Conservation (phyloP, 2,113 vertebrate species). For the Craseonycteris thonglongyai region DNA sequence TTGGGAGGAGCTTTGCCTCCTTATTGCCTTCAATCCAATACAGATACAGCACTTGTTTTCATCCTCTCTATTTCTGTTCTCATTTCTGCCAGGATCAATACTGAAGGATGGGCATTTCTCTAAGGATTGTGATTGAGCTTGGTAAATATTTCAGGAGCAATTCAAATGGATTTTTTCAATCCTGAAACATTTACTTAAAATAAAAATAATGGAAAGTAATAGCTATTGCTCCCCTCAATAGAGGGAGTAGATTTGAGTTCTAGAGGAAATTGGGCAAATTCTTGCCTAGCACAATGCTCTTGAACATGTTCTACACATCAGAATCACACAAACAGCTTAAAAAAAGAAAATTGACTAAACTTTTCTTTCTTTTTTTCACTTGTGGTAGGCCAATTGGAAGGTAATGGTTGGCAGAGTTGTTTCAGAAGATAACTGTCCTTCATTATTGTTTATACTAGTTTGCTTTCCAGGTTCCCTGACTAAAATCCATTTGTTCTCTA, state of each 20-base stretch:
- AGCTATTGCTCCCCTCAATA: not conserved
- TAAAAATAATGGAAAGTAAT: not conserved
- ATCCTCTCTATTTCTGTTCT: not conserved
- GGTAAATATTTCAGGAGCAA: slow-evolving; percentile 27
- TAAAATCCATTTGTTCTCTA: not conserved
- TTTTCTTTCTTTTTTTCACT: not conserved
- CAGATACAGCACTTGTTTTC: not conserved
- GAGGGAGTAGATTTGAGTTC: not conserved
- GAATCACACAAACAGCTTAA: too few relatives aligned
- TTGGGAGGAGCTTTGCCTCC: not conserved
- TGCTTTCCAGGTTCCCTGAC: not conserved
- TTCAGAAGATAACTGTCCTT: not conserved
- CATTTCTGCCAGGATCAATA: not conserved
- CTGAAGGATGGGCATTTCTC: not conserved
- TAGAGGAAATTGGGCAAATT: not conserved
- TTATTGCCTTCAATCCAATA: not conserved
- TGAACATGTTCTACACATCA: too few relatives aligned
- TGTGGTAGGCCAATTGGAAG: not conserved
- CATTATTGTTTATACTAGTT: not conserved
- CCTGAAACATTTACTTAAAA: not conserved
- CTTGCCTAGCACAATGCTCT: not conserved
- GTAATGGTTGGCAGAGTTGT: not conserved
- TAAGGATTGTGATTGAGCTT: not conserved
- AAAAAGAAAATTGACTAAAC: not conserved
- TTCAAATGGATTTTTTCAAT: slow-evolving; percentile 12